phyloP scores from a whole-genome alignment of 2,113 vertebrate species.

The Vanacampus margaritifer region DNA sequence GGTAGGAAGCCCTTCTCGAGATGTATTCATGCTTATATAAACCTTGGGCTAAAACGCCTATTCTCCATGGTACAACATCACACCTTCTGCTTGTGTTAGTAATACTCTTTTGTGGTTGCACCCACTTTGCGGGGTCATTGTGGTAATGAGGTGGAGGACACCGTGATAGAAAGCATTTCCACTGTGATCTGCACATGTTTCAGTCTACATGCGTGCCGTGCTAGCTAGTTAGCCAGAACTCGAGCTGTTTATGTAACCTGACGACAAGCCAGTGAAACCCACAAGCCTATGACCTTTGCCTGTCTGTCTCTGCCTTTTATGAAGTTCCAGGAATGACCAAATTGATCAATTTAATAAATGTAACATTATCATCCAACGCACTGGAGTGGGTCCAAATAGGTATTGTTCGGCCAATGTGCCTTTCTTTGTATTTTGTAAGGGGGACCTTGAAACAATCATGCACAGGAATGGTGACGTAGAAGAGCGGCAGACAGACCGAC shows the following conservation, averaged over 20 bases:
- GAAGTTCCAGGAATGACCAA: background rate
- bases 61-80: background rate
- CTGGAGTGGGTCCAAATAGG: constrained; percentile 29
- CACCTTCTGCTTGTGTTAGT: constrained; percentile 21
- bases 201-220: constrained; percentile 16
- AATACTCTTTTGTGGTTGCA: constrained; percentile 5
- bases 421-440: constrained; percentile 16
- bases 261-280: constrained; percentile 50
- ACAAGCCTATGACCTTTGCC: too few species aligned
- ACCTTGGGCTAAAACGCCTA: background rate
- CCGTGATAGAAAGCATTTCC: constrained; percentile 13
- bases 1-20: constrained; percentile 68
- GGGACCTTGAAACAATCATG: constrained; percentile 63
- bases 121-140: constrained; percentile 26
- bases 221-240: constrained; percentile 49
- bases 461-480: constrained; percentile 47
- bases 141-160: constrained; percentile 23
- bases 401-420: constrained; percentile 14
- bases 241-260: constrained; percentile 65
- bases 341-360: background rate
- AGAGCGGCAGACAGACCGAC: constrained; percentile 38
- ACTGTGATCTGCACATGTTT: constrained; percentile 7
- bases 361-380: background rate
- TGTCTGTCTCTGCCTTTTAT: constrained; percentile 34
- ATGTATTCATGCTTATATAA: background rate